Conservation (phyloP, 1,140 invertebrate genomes). For the Pentalonia nigronervosa region DNA sequence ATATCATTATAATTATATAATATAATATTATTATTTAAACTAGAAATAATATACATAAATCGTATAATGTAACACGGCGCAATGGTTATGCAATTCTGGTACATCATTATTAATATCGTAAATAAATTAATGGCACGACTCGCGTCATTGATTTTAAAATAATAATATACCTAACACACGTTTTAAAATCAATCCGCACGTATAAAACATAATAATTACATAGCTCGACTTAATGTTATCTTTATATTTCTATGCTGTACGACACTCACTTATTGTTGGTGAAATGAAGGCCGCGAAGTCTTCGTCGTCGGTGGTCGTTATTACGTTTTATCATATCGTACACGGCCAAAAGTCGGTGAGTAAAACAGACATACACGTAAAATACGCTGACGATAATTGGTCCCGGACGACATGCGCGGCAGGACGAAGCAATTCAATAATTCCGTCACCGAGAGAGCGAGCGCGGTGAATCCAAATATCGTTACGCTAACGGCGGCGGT, state of each 20-base stretch:
- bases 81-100: conserved; percentile 28
- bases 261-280: neutral
- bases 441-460: neutral
- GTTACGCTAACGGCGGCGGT: neutral
- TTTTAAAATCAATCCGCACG: neutral
- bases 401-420: neutral
- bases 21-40: neutral
- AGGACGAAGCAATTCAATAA: neutral
- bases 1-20: neutral
- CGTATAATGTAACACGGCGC: neutral
- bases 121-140: neutral
- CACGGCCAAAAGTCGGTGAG: neutral
- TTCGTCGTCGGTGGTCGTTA: neutral
- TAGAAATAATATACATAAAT: neutral
- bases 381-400: neutral
- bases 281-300: neutral
- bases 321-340: neutral
- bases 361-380: neutral
- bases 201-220: neutral
- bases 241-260: neutral
- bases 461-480: neutral
- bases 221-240: neutral
- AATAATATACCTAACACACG: neutral
- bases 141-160: neutral
- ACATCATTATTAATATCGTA: neutral